phyloP scores from a whole-genome alignment of 2,888 invertebrate species.

The Latrodectus hesperus region DNA sequence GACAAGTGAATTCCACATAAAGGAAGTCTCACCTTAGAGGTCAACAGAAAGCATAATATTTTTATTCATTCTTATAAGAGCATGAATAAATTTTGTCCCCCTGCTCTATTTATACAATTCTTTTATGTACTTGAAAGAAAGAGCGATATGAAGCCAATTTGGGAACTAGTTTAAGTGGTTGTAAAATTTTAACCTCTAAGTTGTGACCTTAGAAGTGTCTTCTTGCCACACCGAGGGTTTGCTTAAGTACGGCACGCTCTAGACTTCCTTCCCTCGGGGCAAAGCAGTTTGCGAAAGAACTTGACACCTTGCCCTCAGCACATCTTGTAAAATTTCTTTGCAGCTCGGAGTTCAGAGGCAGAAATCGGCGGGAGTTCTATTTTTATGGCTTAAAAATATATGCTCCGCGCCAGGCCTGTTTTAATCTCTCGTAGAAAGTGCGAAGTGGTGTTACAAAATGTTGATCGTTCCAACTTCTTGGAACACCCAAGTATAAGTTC shows the following conservation, averaged over 20 bases:
- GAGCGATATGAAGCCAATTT: too few species aligned
- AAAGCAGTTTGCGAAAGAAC: constrained; percentile 33
- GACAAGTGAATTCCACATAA: too few species aligned
- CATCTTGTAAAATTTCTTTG: background rate
- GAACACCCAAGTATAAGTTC: constrained; percentile 25
- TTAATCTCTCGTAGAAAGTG: constrained; percentile 22
- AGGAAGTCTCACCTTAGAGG: too few species aligned
- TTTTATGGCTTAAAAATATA: constrained; percentile 15
- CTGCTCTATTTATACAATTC: too few species aligned
- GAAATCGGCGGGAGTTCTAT: constrained; percentile 11
- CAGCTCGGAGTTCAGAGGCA: background rate
- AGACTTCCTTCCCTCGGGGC: constrained; percentile 13
- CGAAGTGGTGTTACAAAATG: constrained; percentile 13
- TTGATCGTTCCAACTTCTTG: background rate
- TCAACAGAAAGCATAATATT: too few species aligned
- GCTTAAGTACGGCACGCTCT: constrained; percentile 2
- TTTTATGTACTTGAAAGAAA: too few species aligned
- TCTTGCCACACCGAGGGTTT: constrained; percentile 29
- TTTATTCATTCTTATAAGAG: too few species aligned
- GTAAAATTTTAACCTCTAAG: background rate
- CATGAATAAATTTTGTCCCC: too few species aligned
- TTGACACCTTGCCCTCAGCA: constrained; percentile 25
- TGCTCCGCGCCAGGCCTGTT: constrained; percentile 2
- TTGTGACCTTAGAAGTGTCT: background rate
- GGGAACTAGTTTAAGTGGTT: too few species aligned